These are phyloP conservation scores for Scortum barcoo DNA, from an alignment of 2,113 vertebrate genomes.

Conservation along the genomic window DNA sequence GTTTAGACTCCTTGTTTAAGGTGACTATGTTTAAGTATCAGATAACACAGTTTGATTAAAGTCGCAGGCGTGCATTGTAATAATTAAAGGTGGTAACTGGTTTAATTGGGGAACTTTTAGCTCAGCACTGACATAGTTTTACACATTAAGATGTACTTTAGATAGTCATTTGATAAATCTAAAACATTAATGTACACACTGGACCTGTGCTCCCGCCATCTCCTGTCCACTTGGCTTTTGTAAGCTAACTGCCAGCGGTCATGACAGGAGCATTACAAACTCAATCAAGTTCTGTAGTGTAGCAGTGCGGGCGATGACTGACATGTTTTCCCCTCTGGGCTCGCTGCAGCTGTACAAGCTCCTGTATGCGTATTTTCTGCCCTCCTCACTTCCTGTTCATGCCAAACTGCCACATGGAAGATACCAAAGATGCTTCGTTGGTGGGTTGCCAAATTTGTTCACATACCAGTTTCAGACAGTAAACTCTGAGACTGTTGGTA, in stretches of 20 bases:
- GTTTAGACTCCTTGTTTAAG: constrained; percentile 7
- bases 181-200: neutral
- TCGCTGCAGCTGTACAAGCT: neutral
- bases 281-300: neutral
- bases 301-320: neutral
- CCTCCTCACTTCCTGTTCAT: neutral
- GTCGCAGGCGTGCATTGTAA: neutral
- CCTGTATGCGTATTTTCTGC: neutral
- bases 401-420: neutral
- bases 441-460: neutral
- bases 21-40: neutral
- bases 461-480: neutral
- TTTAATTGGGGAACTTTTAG: neutral
- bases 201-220: neutral
- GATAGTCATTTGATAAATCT: neutral
- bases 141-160: neutral
- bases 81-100: neutral
- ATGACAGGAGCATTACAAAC: neutral
- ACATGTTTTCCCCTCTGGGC: constrained; percentile 9
- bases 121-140: neutral
- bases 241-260: neutral
- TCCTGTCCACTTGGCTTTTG: neutral
- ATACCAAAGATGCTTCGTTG: neutral
- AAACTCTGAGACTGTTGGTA: neutral
- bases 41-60: neutral